A percentile compares a stretch with the other conserved stretches of the same genome.
phyloP scores from a whole-genome alignment of 2,113 vertebrate species.

The Bujurquina vittata region DNA sequence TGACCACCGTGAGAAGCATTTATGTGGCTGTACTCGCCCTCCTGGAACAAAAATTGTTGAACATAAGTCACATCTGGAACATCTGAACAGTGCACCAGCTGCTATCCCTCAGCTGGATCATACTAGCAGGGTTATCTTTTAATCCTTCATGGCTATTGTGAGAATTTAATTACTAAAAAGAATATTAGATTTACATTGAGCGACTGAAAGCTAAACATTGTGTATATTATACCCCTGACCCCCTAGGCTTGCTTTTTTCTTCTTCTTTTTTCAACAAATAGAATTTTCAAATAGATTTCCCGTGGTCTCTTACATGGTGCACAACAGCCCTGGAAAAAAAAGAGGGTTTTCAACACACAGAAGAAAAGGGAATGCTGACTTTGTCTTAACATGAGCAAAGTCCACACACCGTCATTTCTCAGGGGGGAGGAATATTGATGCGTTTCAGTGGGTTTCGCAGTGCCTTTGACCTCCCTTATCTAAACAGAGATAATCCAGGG shows the following conservation, averaged over 20 bases:
- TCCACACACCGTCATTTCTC: constrained; percentile 25
- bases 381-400: constrained; percentile 55
- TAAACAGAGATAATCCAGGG: constrained; percentile 23
- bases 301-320: not conserved
- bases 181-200: constrained; percentile 2
- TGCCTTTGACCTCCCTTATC: constrained; percentile 53
- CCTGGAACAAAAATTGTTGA: not conserved
- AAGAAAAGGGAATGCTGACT: not conserved
- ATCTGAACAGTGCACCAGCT: not conserved
- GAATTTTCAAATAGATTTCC: not conserved
- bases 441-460: constrained; percentile 13
- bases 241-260: not conserved
- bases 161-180: not conserved
- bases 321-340: not conserved
- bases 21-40: not conserved
- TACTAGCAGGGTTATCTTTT: not conserved
- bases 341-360: not conserved
- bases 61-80: not conserved
- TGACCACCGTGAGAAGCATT: no score
- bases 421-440: not conserved
- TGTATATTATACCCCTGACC: not conserved
- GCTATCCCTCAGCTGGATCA: not conserved
- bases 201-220: not conserved
- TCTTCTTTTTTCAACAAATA: not conserved
- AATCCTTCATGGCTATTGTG: not conserved